A percentile compares a stretch with the other conserved stretches of the same genome.
Evolutionary conservation across 2,888 invertebrate genomes (phyloP).

Genomic region (Sinopyrophorus schimmeli): DNA sequence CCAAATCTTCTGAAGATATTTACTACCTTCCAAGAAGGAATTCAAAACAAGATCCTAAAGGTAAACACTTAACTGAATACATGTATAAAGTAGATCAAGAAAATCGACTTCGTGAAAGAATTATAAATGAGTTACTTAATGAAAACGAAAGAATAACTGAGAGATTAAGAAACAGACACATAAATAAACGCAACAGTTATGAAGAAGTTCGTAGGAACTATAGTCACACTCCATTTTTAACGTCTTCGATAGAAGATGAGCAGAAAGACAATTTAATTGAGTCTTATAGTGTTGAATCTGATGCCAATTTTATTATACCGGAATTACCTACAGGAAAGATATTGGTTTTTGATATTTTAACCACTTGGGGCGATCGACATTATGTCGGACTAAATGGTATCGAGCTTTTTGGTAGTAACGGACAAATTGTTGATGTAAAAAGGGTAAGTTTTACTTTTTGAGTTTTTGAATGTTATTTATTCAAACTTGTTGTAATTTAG

Average conservation of each 20-base stretch:
- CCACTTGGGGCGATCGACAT: slow-evolving; percentile 80
- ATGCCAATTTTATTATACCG: slow-evolving; percentile 67
- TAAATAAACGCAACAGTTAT: slow-evolving; percentile 25
- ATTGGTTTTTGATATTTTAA: slow-evolving; percentile 68
- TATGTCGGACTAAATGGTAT: slow-evolving; percentile 79
- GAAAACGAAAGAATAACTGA: slow-evolving; percentile 47
- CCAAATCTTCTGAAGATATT: slow-evolving; percentile 45
- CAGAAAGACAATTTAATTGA: slow-evolving; percentile 12
- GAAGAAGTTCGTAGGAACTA: slow-evolving; percentile 36
- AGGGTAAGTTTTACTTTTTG: slow-evolving; percentile 58
- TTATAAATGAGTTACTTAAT: slow-evolving; percentile 47
- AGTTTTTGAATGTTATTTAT: not conserved
- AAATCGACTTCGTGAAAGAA: slow-evolving; percentile 46
- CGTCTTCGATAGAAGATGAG: not conserved
- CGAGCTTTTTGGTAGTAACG: slow-evolving; percentile 70
- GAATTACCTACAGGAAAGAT: slow-evolving; percentile 72
- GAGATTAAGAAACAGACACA: slow-evolving; percentile 17
- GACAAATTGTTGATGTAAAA: slow-evolving; percentile 62
- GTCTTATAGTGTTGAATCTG: slow-evolving; percentile 6
- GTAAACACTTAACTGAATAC: slow-evolving; percentile 40
- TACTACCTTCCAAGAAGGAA: no score
- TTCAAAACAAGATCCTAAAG: not conserved
- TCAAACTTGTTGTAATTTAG: slow-evolving; percentile 43
- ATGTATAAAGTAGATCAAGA: slow-evolving; percentile 48
- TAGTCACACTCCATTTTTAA: slow-evolving; percentile 9